Base-by-base conservation (phyloP, 2,888 invertebrate genomes). In the Cantharis flavilabris region DNA sequence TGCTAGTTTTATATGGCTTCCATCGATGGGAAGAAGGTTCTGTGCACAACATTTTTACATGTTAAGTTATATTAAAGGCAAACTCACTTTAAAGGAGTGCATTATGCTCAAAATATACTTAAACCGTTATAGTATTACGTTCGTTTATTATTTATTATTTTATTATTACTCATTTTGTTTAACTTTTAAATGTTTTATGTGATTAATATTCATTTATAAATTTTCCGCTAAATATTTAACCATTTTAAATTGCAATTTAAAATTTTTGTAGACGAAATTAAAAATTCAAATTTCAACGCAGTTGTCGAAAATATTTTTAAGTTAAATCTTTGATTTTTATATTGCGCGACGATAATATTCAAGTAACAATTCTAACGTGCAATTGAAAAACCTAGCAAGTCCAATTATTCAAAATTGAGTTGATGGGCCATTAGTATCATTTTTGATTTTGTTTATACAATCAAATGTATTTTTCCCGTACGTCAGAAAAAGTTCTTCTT, bases 21-120 rank as follows among this genome's bases (percentile, higher is more conserved):
- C 91, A 91, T 85, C 90, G 90, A 87, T 90, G 90, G 82, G 89
- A 87, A 84, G 90, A 88, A 81, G 90, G 89, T 86, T 90, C 90
- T 89, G 89, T 87, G 87, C 88, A 81, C 80, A 81, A 82, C 76
- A 76, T 70, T 81, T 67, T 81, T 81, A 77, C 62, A 76, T 63
- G 69, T 76, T 76, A 76, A 76, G 71, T 23, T 49, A 73, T 62
- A 71, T 73, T 77, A 73, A 67, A 49, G 49, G 49, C 49, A 49
- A 49, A 49, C 49, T 49, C 28, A 70, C 62, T 28, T 49, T 18
- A 62, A 71, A 49, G 65, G 69, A 20, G 69, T 70, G 70, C 64
- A 28, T 74, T 71, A 75, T 75, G 75, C 65, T 64, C 71, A 75
- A 80, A 79, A 75, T 70, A 73, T 64, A 49, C 49, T 49, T 49